A percentile compares a stretch with the other conserved stretches of the same genome.
These are phyloP conservation scores for Chrysomela aeneicollis DNA, from an alignment of 2,888 invertebrate genomes.

Conservation along the genomic window DNA sequence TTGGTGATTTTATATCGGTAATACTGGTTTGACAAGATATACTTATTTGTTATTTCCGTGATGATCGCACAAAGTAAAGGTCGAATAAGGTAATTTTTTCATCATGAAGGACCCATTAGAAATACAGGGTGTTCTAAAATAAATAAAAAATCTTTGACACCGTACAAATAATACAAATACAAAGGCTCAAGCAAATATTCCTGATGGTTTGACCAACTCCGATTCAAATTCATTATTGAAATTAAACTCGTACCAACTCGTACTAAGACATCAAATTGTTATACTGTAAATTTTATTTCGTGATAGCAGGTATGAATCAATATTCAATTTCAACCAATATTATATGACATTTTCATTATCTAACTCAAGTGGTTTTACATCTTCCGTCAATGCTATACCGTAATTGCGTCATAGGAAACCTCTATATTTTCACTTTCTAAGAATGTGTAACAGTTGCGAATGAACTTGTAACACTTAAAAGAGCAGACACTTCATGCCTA, in stretches of 20 bases:
- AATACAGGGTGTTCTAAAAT: not conserved
- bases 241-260: too few species aligned
- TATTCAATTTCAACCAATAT: slow-evolving; percentile 3
- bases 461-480: slow-evolving; percentile 40
- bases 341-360: slow-evolving; percentile 29
- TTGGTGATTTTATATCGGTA: not conserved
- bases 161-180: too few species aligned
- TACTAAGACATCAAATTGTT: too few species aligned
- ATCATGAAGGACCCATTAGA: not conserved
- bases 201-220: too few species aligned
- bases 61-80: not conserved
- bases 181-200: too few species aligned
- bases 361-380: slow-evolving; percentile 17
- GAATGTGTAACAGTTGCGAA: slow-evolving; percentile 35
- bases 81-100: not conserved
- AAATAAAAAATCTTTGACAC: too few species aligned
- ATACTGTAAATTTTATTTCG: not conserved
- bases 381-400: slow-evolving; percentile 25
- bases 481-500: too few species aligned
- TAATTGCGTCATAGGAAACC: slow-evolving; percentile 46
- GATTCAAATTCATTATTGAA: too few species aligned
- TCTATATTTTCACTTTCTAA: slow-evolving; percentile 43
- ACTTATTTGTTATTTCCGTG: not conserved
- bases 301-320: too few species aligned
- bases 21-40: not conserved